These are phyloP conservation scores for Mactra quadrangularis DNA, from an alignment of 1,140 invertebrate species.

Conservation along the genomic window DNA sequence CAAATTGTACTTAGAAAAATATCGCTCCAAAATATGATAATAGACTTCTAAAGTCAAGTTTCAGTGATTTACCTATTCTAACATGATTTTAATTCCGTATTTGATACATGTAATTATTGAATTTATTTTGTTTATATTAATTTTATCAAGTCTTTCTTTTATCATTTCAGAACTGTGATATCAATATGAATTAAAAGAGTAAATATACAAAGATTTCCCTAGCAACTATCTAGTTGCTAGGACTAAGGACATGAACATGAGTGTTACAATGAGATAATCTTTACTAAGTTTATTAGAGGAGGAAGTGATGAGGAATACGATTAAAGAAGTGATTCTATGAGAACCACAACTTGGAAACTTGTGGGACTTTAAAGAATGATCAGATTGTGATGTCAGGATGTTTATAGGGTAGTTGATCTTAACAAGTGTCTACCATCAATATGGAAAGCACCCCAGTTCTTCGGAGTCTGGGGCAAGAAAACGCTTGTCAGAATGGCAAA, in stretches of 20 bases:
- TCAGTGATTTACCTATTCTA: neutral
- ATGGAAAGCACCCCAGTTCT: conserved; percentile 34
- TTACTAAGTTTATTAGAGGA: no score
- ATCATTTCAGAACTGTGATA: neutral
- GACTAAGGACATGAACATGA: neutral
- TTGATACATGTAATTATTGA: neutral
- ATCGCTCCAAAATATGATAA: neutral
- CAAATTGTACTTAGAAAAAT: no score
- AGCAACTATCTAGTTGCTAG: neutral
- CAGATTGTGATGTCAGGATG: no score
- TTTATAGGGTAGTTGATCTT: no score
- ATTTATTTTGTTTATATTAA: neutral
- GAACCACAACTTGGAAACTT: no score
- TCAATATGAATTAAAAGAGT: neutral
- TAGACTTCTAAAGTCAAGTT: neutral
- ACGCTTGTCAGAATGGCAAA: conserved; percentile 12
- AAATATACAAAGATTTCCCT: neutral
- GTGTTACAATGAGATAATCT: no score
- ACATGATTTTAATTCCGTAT: neutral
- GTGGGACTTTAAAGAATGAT: no score
- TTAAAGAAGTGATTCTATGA: no score
- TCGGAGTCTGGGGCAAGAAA: conserved; percentile 33
- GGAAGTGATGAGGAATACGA: no score
- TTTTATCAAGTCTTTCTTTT: neutral
- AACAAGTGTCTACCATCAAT: no score